Percentiles rank a stretch among this genome's conserved stretches.
Evolutionary conservation across 1,140 invertebrate genomes (phyloP).

Genomic region (Asobara japonica): DNA sequence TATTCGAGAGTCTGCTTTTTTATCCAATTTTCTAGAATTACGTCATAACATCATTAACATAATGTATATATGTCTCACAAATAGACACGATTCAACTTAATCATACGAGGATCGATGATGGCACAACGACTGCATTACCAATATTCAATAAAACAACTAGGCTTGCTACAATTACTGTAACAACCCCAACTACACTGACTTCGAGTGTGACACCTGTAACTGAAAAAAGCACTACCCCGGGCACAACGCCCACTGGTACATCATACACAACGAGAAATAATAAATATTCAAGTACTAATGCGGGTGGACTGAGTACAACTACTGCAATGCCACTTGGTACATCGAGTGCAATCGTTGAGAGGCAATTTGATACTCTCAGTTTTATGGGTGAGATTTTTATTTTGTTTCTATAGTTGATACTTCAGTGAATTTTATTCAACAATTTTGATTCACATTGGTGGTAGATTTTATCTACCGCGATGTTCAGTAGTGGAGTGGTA

Average conservation of each 20-base stretch:
- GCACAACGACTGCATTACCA: conserved; percentile 23
- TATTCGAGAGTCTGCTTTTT: no score
- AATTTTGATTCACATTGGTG: no score
- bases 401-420: background rate
- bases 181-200: background rate
- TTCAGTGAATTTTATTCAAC: no score
- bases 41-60: no score
- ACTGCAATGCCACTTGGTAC: conserved; percentile 21
- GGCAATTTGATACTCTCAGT: conserved; percentile 19
- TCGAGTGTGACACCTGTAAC: background rate
- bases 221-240: background rate
- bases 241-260: background rate
- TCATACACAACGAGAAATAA: background rate
- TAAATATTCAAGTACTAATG: background rate
- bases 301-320: background rate
- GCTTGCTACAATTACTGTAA: background rate
- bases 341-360: background rate
- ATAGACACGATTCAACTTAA: background rate
- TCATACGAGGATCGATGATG: background rate
- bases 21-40: no score
- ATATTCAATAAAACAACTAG: background rate
- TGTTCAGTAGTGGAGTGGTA: no score
- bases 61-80: background rate
- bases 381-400: conserved; percentile 23
- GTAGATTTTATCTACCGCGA: no score